Conservation (phyloP, 2,113 vertebrate species). For the Axis porcinus region DNA sequence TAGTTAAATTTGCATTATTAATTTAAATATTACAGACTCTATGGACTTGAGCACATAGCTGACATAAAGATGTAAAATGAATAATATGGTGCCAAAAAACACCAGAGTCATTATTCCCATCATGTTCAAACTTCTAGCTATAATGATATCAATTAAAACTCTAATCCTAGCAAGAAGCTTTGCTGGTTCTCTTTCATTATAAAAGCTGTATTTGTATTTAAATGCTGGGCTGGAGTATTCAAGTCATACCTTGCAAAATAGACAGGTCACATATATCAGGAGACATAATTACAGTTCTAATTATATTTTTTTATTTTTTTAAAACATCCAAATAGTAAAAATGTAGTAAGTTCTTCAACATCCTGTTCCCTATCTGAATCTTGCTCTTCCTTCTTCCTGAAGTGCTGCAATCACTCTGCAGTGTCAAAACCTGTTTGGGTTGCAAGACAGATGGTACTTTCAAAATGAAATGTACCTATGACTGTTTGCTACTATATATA, state of each 20-base stretch:
- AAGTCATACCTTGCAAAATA: slow-evolving; percentile 3
- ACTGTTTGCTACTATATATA: slow-evolving; percentile 87
- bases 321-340: not conserved
- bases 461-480: slow-evolving; percentile 88
- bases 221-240: not conserved
- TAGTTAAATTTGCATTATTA: slow-evolving; percentile 79
- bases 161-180: slow-evolving; percentile 17
- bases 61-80: slow-evolving; percentile 73
- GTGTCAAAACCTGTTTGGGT: slow-evolving; percentile 82
- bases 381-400: slow-evolving; percentile 67
- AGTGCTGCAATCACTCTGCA: slow-evolving; percentile 76
- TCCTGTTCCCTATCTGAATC: slow-evolving; percentile 59
- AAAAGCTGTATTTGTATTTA: not conserved
- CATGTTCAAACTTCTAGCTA: slow-evolving; percentile 62
- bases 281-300: slow-evolving; percentile 17
- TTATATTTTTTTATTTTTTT: slow-evolving; percentile 36
- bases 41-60: slow-evolving; percentile 72
- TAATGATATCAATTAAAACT: slow-evolving; percentile 76
- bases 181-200: slow-evolving; percentile 38
- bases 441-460: slow-evolving; percentile 87
- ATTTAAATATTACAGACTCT: slow-evolving; percentile 78
- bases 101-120: slow-evolving; percentile 56
- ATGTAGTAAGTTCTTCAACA: slow-evolving; percentile 60
- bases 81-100: slow-evolving; percentile 64
- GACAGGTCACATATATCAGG: not conserved